These are phyloP conservation scores for Brevimyrus niger DNA, from an alignment of 2,113 vertebrate species.

Conservation along the genomic window DNA sequence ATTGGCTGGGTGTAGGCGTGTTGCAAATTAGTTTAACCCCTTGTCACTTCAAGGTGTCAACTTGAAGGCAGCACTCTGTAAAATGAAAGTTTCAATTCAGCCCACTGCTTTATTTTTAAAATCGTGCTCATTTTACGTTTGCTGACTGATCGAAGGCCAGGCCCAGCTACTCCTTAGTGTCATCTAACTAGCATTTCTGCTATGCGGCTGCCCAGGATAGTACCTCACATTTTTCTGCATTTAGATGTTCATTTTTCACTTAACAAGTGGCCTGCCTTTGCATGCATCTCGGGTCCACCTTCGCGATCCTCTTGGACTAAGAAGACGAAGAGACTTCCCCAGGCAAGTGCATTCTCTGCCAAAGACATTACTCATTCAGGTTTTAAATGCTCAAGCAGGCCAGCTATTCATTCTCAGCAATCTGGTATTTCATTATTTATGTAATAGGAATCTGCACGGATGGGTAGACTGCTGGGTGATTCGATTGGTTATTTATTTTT, in stretches of 20 bases:
- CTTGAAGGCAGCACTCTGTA: background rate
- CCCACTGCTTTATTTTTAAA: background rate
- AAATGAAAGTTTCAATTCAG: background rate
- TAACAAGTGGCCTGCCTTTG: background rate
- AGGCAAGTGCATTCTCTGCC: background rate
- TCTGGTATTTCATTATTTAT: constrained; percentile 20
- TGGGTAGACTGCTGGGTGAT: background rate
- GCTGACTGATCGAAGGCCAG: background rate
- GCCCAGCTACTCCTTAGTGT: background rate
- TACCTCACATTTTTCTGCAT: background rate
- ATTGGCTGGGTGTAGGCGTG: background rate
- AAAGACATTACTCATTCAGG: background rate
- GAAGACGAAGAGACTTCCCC: background rate
- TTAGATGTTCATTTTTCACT: background rate
- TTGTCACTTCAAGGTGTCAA: background rate
- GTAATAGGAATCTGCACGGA: background rate
- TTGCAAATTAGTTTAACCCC: background rate
- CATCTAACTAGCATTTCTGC: background rate
- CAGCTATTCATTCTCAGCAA: constrained; percentile 5
- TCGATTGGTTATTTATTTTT: background rate
- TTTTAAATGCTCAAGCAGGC: constrained; percentile 9
- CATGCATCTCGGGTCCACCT: background rate
- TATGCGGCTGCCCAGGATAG: background rate
- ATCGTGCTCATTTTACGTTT: background rate
- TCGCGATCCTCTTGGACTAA: background rate